Evolutionary conservation across 2,888 invertebrate genomes (phyloP), one percentile per base, ranked within the genome.

Genomic region (Caenorhabditis sp.): DNA sequence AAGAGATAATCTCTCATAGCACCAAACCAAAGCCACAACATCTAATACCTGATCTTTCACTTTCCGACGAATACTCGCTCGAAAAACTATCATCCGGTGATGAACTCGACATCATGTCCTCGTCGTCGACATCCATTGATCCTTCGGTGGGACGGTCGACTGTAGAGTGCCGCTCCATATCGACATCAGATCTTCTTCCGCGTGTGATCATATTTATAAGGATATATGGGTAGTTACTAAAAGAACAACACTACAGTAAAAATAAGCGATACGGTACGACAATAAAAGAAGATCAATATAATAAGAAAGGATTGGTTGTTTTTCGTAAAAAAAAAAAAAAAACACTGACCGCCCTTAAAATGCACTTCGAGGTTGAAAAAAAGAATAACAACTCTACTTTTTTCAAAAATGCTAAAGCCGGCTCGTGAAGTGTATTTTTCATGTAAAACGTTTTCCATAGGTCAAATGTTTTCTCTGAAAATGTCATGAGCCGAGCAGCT

Each of bases 41-140:
- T 23, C 8, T 3, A 23, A 52, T 52, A 52, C 52, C 52, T 52
- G 52, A 52, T 52, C 52, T 52, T 20, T 52, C 52, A n/a, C 52
- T 52, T 1, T 52, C 52, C 8, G 52, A 17, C n/a, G 52, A n/a
- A n/a, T n/a, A n/a, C n/a, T n/a, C n/a, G n/a, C n/a, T 23, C 8
- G 21, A 21, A 52, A 52, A 52, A 52, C 52, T 52, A 12, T 52
- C 52, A 3, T n/a, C 10, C 23, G 52, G 52, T 50, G 50, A 20
- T 10, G 50, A 50, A 17, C 7, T n/a, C 7, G 52, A 52, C 20
- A 52, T 52, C 7, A 21, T 23, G n/a, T 52, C 23, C n/a, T 50
- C 50, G 17, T 50, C 50, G 14, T 52, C 52, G 14, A 10, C 14
- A 43, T 43, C 43, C 43, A 43, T 43, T 3, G 12, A 5, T 7